phyloP scores from a whole-genome alignment of 2,888 invertebrate genomes.

The Diarsia dahlii region DNA sequence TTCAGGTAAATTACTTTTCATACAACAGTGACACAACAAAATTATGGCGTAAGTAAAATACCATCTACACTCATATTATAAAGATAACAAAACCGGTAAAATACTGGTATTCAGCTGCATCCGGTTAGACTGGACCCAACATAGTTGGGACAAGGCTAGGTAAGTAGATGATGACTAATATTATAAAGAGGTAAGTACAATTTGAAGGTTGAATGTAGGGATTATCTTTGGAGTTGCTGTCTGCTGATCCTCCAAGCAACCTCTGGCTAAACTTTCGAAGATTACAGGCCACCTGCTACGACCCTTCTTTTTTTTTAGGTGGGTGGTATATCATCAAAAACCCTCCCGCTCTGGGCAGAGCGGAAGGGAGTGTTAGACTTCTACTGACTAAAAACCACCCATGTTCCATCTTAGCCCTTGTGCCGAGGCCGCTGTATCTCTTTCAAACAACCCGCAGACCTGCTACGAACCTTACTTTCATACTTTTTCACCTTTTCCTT shows the following conservation, averaged over 20 bases:
- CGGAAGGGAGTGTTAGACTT: no score
- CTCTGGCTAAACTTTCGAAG: no score
- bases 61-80: background rate
- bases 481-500: background rate
- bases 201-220: background rate
- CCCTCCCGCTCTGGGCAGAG: no score
- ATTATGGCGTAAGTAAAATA: background rate
- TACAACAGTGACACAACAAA: background rate
- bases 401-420: no score
- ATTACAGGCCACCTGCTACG: background rate
- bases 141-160: no score
- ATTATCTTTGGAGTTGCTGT: background rate
- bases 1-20: slow-evolving; percentile 11
- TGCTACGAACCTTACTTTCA: background rate
- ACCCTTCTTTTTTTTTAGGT: background rate
- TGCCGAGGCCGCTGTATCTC: no score
- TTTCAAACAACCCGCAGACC: background rate
- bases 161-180: background rate
- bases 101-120: no score
- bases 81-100: background rate
- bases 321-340: no score
- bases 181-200: background rate
- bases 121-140: no score
- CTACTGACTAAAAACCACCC: no score
- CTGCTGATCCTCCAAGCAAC: background rate